Base-by-base conservation (phyloP, 2,113 vertebrate species). In the Tetrax tetrax region DNA sequence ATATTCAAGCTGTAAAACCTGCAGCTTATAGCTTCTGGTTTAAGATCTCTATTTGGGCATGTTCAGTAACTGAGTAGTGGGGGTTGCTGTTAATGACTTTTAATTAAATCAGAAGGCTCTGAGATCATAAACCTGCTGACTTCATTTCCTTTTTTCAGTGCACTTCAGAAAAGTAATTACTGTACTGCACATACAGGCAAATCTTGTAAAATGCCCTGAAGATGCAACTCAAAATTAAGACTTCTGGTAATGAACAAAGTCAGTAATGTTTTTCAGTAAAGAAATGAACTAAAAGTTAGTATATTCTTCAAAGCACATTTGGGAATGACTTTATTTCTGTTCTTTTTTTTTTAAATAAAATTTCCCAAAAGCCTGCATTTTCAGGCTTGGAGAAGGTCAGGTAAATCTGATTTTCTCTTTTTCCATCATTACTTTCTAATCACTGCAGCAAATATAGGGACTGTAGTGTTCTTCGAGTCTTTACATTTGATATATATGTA, bases 31-130 rank as follows among this genome's bases (percentile, higher is more conserved):
- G 87, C 61, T 84, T 75, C 57, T 91, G 37, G 8, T 87, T 89
- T 41, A n/a, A 83, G 61, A 81, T 78, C 45, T 95, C 57, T 86
- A 27, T 83, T 66, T 96, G 70, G 60, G 9, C 29, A 79, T 92
- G 53, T 70, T 95, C 76, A 50, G 57, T 65, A 94, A 95, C 87
- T 84, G 96, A 93, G 85, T 72, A 89, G 37, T 56, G 80, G 87
- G 54, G 81, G 74, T 43, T 96, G 80, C 77, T 86, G 81, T 96
- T 96, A 96, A 95, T 94, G 29, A 88, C 82, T 97, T 97, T 90
- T 96, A 97, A 96, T 98, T 95, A 95, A 88, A 94, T 97, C 91
- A 84, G 90, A 91, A 97, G 94, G 83, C 95, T 95, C 69, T 85
- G 89, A 92, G 86, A 97, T 96, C 35, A 59, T 94, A 96, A 95